A percentile compares a stretch with the other conserved stretches of the same genome.
phyloP scores from a whole-genome alignment of 2,113 vertebrate genomes.

The Bos indicus region DNA sequence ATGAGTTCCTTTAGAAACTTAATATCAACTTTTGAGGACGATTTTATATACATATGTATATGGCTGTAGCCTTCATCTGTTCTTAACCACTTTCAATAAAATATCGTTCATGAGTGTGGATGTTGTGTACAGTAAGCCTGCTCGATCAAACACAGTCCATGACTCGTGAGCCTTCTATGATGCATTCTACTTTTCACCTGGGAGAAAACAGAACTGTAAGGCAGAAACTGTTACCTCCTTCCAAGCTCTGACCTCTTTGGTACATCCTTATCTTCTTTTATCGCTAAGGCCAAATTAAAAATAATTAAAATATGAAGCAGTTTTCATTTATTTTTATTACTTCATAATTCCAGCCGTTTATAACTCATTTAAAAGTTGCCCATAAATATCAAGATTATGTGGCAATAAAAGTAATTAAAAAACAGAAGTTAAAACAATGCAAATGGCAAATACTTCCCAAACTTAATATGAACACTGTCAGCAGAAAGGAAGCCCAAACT shows the following conservation, averaged over 20 bases:
- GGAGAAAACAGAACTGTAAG: background rate
- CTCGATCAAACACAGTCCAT: background rate
- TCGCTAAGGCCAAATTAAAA: constrained; percentile 69
- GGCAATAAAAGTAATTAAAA: constrained; percentile 63
- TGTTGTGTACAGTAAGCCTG: fast-evolving
- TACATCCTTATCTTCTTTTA: constrained; percentile 55
- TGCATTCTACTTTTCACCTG: background rate
- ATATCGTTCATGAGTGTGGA: fast-evolving
- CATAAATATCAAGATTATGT: constrained; percentile 60
- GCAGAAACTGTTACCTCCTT: background rate
- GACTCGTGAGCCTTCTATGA: background rate
- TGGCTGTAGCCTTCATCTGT: background rate
- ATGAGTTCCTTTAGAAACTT: background rate
- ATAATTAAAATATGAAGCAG: constrained; percentile 57
- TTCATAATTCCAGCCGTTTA: constrained; percentile 62
- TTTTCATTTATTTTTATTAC: constrained; percentile 67
- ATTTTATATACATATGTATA: background rate
- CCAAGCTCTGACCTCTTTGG: background rate
- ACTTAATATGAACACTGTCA: constrained; percentile 29
- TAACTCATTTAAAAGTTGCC: constrained; percentile 57
- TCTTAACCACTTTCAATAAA: background rate
- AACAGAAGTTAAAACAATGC: constrained; percentile 64
- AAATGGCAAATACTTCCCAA: constrained; percentile 32
- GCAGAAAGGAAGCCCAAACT: background rate
- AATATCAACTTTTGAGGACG: background rate